A percentile compares a stretch with the other conserved stretches of the same genome.
These are phyloP conservation scores for Hoplias malabaricus DNA, from an alignment of 2,113 vertebrate species.

Conservation along the genomic window DNA sequence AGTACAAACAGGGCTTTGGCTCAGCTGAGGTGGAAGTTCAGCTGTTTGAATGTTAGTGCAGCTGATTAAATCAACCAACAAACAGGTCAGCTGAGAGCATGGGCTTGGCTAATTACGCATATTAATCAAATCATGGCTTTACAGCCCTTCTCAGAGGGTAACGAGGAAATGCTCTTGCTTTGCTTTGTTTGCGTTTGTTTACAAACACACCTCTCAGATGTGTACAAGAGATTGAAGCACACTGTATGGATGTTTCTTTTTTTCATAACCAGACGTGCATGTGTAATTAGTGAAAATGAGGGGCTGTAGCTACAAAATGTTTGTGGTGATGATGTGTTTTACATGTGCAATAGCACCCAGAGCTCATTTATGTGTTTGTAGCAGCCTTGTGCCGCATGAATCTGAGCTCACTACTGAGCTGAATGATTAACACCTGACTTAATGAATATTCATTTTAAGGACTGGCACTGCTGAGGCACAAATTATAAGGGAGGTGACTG, in stretches of 20 bases:
- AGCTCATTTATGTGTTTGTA: too few species aligned
- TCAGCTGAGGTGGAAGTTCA: background rate
- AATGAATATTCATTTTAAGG: too few species aligned
- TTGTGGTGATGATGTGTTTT: too few species aligned
- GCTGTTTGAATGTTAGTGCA: background rate
- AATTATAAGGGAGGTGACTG: too few species aligned
- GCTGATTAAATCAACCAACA: conserved; percentile 1
- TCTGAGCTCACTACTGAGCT: too few species aligned
- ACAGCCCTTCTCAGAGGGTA: conserved; percentile 12
- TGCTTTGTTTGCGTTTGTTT: conserved; percentile 5
- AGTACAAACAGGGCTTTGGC: background rate
- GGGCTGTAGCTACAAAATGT: too few species aligned
- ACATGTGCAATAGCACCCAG: too few species aligned
- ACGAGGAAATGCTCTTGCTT: conserved; percentile 7
- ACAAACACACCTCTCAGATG: background rate
- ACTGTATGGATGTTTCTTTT: background rate
- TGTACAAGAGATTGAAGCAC: background rate
- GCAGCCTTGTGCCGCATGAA: too few species aligned
- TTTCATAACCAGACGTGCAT: background rate
- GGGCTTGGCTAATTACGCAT: conserved; percentile 32
- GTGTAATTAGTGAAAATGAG: background rate
- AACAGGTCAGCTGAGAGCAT: conserved; percentile 23
- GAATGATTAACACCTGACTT: too few species aligned
- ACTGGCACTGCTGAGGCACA: too few species aligned
- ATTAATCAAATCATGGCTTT: conserved; percentile 34